phyloP scores from a whole-genome alignment of 2,113 vertebrate species.

The Caloenas nicobarica region DNA sequence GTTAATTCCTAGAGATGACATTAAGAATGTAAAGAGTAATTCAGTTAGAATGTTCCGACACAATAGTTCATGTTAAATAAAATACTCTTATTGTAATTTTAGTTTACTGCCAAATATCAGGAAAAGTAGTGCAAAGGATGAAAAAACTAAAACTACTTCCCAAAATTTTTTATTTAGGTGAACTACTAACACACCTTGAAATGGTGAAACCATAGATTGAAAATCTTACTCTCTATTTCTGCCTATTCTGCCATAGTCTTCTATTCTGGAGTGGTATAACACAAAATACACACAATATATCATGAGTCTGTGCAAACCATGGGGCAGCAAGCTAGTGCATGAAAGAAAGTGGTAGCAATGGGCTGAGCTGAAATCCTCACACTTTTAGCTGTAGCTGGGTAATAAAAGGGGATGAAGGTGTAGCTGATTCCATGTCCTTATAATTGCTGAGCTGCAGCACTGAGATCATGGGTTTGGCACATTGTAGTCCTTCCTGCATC shows the following conservation, averaged over 20 bases:
- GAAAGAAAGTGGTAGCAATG: not conserved
- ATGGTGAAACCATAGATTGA: not conserved
- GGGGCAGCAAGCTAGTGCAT: not conserved
- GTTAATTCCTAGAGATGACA: not conserved
- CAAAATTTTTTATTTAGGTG: not conserved
- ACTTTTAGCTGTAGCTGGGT: not conserved
- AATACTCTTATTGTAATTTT: not conserved
- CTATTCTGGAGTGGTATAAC: too few species aligned
- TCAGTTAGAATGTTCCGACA: not conserved
- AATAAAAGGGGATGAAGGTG: not conserved
- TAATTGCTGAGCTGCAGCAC: not conserved
- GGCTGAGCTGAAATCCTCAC: not conserved
- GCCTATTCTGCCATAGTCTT: not conserved
- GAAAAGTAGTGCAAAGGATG: not conserved
- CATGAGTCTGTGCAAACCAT: not conserved
- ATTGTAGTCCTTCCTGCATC: rapidly evolving
- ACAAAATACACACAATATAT: not conserved
- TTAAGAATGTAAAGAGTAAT: not conserved
- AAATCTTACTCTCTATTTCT: not conserved
- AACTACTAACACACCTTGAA: not conserved
- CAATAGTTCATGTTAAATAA: not conserved
- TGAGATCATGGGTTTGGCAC: not conserved
- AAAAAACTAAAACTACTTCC: not conserved
- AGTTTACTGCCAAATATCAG: not conserved
- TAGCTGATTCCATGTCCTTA: not conserved